Percentiles rank a stretch among this genome's conserved stretches.
Evolutionary conservation across 1,140 invertebrate species (phyloP).

Genomic region (Geopemphigus sp.): DNA sequence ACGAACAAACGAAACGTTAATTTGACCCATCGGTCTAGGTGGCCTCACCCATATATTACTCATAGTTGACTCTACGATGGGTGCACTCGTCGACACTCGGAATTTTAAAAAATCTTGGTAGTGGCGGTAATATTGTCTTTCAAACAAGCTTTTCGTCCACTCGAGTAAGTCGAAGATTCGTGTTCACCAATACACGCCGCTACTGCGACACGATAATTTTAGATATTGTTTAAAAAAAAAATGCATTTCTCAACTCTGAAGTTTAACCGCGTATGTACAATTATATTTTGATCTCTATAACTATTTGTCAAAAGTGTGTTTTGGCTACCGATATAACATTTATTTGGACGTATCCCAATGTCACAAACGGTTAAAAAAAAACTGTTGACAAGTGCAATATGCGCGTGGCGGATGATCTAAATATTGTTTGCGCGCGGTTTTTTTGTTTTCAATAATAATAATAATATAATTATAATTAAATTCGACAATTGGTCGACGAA

Average conservation of each 20-base stretch:
- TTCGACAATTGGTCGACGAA: too few relatives aligned
- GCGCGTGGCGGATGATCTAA: not conserved
- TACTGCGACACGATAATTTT: not conserved
- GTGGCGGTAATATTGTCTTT: too few relatives aligned
- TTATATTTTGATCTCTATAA: slow-evolving; percentile 9
- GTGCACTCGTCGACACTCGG: too few relatives aligned
- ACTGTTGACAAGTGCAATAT: not conserved
- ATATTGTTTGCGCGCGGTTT: not conserved
- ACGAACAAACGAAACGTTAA: too few relatives aligned
- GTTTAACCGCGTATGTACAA: not conserved
- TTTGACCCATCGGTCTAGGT: too few relatives aligned
- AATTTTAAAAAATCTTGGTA: not conserved
- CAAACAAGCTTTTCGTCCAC: too few relatives aligned
- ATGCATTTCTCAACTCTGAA: slow-evolving; percentile 7
- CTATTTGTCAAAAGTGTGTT: slow-evolving; percentile 40
- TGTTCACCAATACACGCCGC: too few relatives aligned
- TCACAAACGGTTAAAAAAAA: not conserved
- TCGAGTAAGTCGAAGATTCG: too few relatives aligned
- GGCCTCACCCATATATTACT: too few relatives aligned
- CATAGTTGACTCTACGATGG: too few relatives aligned
- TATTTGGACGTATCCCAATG: slow-evolving; percentile 39
- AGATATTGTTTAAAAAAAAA: not conserved
- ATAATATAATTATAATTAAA: too few relatives aligned
- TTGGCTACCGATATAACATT: slow-evolving; percentile 25
- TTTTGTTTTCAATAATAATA: slow-evolving; percentile 1